Evolutionary conservation across 2,797 vertebrate genomes (phyloP), one percentile per base, ranked within the genome.

Genomic region (Sphenodon punctatus): DNA sequence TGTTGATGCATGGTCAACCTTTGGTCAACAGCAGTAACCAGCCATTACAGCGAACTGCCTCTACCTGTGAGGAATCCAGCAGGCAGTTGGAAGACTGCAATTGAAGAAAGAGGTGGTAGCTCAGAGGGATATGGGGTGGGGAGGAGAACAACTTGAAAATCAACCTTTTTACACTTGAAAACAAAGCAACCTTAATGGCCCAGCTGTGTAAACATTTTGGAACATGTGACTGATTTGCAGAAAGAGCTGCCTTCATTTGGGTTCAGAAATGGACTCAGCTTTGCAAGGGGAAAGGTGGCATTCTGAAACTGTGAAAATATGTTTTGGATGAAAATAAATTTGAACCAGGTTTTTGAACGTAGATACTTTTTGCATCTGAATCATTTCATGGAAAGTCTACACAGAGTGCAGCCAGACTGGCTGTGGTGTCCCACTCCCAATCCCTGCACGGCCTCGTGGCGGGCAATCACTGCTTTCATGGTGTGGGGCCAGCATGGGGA

Each of bases 181-280:
- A 64, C 85, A 84, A 73, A 82, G 81, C 85, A 79, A 48, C 77
- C 89, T 79, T 89, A 51, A 32, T 86, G 87, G 88, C 78, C 15
- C 48, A 61, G 58, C 58, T 80, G 90, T 82, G 75, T 74, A 63
- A 20, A n/a, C 75, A 74, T 66, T 81, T 87, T 84, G 79, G 68
- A 60, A 43, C 41, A 10, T 22, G 4, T 15, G 25, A 32, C 23
- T 55, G 32, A 36, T 22, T 32, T 17, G 58, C 55, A 36, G 55
- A 58, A 36, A 34, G 32, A 6, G 3, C 32, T 32, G 12, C 32
- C 34, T 34, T 32, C 17, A 22, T 36, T 58, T 58, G 23, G 32
- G 58, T 19, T 13, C 10, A 58, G 32, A 58, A 36, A 58, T 36
- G 20, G 19, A 58, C 20, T 22, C 7, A 4, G 87, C 88, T 87